Percentiles rank a stretch among this genome's conserved stretches.
These are phyloP conservation scores for Phaonia tiefii DNA, from an alignment of 2,888 invertebrate genomes.

Conservation along the genomic window DNA sequence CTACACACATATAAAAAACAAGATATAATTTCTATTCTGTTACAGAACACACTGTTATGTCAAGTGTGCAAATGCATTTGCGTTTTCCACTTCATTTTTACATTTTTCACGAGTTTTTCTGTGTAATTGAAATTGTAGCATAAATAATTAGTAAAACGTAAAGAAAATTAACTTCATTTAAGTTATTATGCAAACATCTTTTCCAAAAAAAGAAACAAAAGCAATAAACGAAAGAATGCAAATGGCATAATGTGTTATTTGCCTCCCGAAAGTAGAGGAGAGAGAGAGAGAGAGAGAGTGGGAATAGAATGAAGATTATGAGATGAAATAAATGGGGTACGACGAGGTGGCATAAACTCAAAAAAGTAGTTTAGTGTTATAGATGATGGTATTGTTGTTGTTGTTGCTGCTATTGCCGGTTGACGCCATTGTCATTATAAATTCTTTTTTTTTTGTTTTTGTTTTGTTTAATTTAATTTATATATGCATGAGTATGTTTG, in stretches of 20 bases:
- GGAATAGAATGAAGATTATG: no score
- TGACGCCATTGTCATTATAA: constrained; percentile 64
- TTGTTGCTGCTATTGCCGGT: constrained; percentile 54
- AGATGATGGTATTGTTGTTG: background rate
- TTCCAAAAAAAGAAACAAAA: constrained; percentile 48
- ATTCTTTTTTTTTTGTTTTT: constrained; percentile 34
- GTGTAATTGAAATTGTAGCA: constrained; percentile 45
- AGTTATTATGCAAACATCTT: constrained; percentile 59
- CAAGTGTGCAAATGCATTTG: constrained; percentile 16
- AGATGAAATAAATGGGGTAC: background rate
- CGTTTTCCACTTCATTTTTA: background rate
- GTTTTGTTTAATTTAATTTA: constrained; percentile 58
- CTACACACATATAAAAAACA: no score
- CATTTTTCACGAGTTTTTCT: constrained; percentile 12
- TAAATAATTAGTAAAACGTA: constrained; percentile 56
- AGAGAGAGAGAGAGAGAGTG: background rate
- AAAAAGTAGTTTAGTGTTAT: constrained; percentile 46
- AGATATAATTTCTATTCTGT: no score
- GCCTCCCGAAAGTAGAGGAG: background rate
- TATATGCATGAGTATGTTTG: constrained; percentile 14
- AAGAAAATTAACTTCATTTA: constrained; percentile 60
- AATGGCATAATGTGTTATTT: no score
- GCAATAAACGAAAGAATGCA: no score
- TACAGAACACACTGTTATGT: no score
- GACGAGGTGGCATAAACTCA: constrained; percentile 9